phyloP scores from a whole-genome alignment of 1,140 invertebrate genomes.

The Octopus sinensis region DNA sequence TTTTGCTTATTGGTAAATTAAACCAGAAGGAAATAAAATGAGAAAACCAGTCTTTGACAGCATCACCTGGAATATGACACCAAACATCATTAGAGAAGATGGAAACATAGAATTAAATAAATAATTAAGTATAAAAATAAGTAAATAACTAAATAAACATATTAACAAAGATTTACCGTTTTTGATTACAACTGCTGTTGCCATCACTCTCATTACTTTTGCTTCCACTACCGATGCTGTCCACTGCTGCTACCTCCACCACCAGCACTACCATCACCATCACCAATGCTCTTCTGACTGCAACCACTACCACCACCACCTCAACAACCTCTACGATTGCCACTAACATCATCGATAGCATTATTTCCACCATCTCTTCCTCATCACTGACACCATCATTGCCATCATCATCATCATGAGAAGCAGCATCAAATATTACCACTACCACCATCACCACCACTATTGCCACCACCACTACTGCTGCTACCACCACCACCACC shows the following conservation, averaged over 20 bases:
- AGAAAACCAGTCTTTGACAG: background rate
- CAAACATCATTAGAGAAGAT: background rate
- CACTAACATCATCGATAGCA: background rate
- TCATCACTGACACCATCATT: constrained; percentile 6
- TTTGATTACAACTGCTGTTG: too few species aligned
- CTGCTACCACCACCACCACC: background rate
- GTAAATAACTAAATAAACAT: background rate
- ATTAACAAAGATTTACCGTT: background rate
- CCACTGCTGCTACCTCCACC: too few species aligned
- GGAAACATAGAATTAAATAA: background rate
- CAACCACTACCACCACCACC: background rate
- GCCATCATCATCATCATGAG: background rate
- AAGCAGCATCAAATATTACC: background rate
- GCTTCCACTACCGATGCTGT: too few species aligned
- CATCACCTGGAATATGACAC: background rate
- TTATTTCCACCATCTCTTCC: background rate
- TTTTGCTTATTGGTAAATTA: too few species aligned
- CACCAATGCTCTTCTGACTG: background rate
- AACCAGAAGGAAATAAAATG: too few species aligned
- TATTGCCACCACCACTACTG: background rate
- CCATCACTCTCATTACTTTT: too few species aligned
- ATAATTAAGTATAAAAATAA: background rate
- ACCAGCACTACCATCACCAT: background rate
- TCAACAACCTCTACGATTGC: background rate
- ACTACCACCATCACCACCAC: constrained; percentile 11